phyloP scores from a whole-genome alignment of 2,797 vertebrate species.

The Coregonus ussuriensis region DNA sequence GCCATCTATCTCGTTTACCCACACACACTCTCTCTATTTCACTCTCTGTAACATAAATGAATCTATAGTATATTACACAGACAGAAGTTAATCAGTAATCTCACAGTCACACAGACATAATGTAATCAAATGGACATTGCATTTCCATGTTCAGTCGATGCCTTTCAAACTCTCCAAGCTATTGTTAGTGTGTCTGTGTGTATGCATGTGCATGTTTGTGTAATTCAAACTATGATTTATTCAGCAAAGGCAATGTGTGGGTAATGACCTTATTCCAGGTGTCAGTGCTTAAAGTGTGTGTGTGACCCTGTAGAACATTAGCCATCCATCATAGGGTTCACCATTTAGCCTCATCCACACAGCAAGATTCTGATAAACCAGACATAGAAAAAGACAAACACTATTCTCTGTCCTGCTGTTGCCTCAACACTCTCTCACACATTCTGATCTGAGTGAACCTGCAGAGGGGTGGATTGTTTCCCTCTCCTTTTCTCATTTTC shows the following conservation, averaged over 20 bases:
- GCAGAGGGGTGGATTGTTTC: not conserved
- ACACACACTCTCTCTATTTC: not conserved
- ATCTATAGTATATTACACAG: no score
- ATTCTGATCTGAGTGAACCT: not conserved
- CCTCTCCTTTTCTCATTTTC: not conserved
- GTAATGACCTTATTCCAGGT: constrained; percentile 15
- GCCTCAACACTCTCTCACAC: not conserved
- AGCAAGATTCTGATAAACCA: not conserved
- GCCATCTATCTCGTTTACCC: no score
- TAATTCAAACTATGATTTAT: constrained; percentile 11
- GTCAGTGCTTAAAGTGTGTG: constrained; percentile 13
- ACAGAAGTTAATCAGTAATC: not conserved
- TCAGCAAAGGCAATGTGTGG: not conserved
- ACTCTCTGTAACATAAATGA: no score
- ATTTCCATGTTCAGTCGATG: not conserved
- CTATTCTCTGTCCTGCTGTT: not conserved
- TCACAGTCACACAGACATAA: not conserved
- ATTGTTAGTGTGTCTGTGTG: no score
- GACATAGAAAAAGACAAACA: not conserved
- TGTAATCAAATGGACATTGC: not conserved
- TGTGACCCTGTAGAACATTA: not conserved
- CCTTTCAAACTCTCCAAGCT: no score
- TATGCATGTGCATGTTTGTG: constrained; percentile 1
- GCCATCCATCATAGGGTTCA: not conserved
- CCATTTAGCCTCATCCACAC: not conserved